Conservation (phyloP, 2,797 vertebrate species). For the Smutsia gigantea region DNA sequence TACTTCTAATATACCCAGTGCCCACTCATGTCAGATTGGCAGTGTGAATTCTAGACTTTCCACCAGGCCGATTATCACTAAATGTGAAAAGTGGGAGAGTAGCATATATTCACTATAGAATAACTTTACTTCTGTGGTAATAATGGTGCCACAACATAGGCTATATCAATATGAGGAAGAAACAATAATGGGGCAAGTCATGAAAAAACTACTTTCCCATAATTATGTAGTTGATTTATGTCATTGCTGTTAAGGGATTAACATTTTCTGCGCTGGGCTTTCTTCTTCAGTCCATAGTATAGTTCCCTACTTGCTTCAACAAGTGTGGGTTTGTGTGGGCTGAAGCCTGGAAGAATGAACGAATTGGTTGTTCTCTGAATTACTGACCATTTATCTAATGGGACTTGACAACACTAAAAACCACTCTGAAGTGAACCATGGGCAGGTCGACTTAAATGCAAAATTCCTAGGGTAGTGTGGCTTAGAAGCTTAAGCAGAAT, state of each 20-base stretch:
- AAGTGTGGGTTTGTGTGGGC: neutral
- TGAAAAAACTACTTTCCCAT: slow-evolving; percentile 2
- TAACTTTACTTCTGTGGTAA: neutral
- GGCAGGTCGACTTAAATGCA: neutral
- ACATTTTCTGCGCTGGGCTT: neutral
- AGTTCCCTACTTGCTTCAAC: neutral
- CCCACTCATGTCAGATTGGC: neutral
- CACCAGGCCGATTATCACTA: neutral
- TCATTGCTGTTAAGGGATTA: neutral
- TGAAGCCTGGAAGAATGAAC: neutral
- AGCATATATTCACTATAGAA: neutral
- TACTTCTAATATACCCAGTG: neutral
- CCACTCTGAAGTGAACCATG: neutral
- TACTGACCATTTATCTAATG: neutral
- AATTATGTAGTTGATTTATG: slow-evolving; percentile 44
- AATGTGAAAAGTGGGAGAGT: slow-evolving; percentile 4
- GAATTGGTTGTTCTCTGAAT: neutral
- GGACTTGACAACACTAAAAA: neutral
- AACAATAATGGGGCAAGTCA: neutral
- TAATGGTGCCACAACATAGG: neutral
- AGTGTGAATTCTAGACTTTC: slow-evolving; percentile 39
- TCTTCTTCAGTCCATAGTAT: neutral
- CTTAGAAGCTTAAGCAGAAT: neutral
- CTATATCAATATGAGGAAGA: neutral
- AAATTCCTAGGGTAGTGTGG: neutral